Evolutionary conservation across 2,888 invertebrate genomes (phyloP), one percentile per base, ranked within the genome.

Genomic region (Coelinius sp.): DNA sequence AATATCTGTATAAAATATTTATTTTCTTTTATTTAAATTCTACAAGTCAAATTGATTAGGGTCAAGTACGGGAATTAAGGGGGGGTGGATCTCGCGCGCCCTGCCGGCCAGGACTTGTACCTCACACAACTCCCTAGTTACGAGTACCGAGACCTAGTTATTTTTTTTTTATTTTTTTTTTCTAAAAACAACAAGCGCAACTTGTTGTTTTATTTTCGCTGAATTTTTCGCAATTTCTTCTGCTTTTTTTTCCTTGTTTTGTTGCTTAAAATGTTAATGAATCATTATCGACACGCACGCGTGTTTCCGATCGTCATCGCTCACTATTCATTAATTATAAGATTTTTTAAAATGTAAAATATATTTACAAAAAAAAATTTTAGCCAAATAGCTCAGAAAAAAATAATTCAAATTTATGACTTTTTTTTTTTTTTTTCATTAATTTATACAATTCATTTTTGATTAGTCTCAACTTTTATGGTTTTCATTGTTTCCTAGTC

Each of bases 71-170:
- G 87, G 87, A 83, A 83, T 82, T 85, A 81, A 85, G 76, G 73
- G 75, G 38, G 59, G 84, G 80, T 85, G 86, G 85, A 85, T 81
- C 82, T 86, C 86, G 84, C 85, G 87, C 86, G 86, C 87, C 87
- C 87, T 86, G 87, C 85, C 87, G 86, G 86, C 82, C 87, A 87
- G 87, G 87, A 87, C 87, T 83, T 85, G 85, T 87, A 87, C 87
- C 87, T 87, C 87, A 87, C 87, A 87, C 87, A 87, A 87, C 87
- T 87, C 87, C 87, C 87, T 87, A 87, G 87, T 87, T 87, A 87
- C 87, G 87, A 87, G 87, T 87, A 87, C 87, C 87, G 87, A 86
- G 76, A 85, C 87, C 87, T 87, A 87, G 86, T 86, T 41, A 22
- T 35, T 52, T 49, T 24, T n/a, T n/a, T n/a, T n/a, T n/a, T n/a